A percentile compares a stretch with the other conserved stretches of the same genome.
phyloP scores from a whole-genome alignment of 30 jellyfish, hydroid and myxozoan species.

The Rhopilema esculentum region DNA sequence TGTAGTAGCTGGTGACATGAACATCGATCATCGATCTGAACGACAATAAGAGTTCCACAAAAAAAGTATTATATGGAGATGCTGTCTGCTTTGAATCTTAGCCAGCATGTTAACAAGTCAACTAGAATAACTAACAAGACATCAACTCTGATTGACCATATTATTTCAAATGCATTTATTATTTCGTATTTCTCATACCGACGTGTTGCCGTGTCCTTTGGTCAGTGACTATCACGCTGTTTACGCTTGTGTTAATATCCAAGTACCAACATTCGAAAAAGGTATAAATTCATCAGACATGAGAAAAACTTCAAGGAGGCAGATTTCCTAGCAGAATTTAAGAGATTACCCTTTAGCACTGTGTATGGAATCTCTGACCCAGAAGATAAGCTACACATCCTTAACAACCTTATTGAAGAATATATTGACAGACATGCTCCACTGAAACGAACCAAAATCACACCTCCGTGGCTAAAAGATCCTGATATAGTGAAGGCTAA shows the following conservation, averaged over 20 bases:
- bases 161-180: constrained; percentile 31
- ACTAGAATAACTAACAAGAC: constrained; percentile 71
- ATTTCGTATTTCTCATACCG: constrained; percentile 32
- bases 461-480: constrained; percentile 83
- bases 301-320: constrained; percentile 42
- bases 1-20: constrained; percentile 64
- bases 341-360: constrained; percentile 59
- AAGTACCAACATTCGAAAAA: constrained; percentile 46
- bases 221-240: constrained; percentile 63
- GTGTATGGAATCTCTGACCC: constrained; percentile 61
- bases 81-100: constrained; percentile 52
- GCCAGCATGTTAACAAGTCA: constrained; percentile 56
- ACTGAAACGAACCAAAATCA: constrained; percentile 58
- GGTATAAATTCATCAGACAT: constrained; percentile 70
- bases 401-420: constrained; percentile 53
- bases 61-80: constrained; percentile 36
- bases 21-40: constrained; percentile 60
- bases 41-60: constrained; percentile 22
- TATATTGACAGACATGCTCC: constrained; percentile 82
- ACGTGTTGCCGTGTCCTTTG: constrained; percentile 59
- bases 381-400: constrained; percentile 64
- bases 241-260: constrained; percentile 56
- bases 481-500: constrained; percentile 45
- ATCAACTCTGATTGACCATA: constrained; percentile 70
- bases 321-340: constrained; percentile 46